Evolutionary conservation across 1,140 invertebrate species (phyloP), one percentile per base, ranked within the genome.

Genomic region (Diachasmimorpha longicaudata): DNA sequence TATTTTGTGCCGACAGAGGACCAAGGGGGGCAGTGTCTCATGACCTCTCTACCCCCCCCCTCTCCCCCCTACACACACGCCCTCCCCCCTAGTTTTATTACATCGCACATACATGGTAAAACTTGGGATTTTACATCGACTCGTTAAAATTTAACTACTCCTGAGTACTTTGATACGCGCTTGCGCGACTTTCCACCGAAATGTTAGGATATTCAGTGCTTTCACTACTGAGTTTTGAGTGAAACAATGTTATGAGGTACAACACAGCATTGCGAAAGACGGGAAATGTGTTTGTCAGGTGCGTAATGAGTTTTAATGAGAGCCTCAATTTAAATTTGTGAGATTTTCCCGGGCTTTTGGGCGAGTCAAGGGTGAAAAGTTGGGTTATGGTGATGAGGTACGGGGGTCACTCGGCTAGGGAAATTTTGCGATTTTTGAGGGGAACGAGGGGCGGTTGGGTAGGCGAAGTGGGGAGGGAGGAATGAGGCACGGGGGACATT

Each of bases 161-260:
- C 21, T 63, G 4, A 19, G 23, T 25, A 25, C 58, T 25, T 63
- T 63, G 31, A 31, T 31, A 13, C 21, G 58, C 58, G 58, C 58
- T 63, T 63, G 58, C 58, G 58, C 58, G 11, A 13, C 19, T 63
- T 31, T 63, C 23, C 58, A 63, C 58, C 23, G 19, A 55, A 55
- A 16, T 63, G 23, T 63, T 25, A 25, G 19, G 19, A 63, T 25
- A 52, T 25, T 31, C 21, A 25, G 58, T 63, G 58, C 58, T 63
- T 63, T 63, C 58, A 63, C 58, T 63, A 25, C 58, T 63, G 58
- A 25, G 58, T 63, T 63, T 63, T 63, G 58, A 63, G 58, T 63
- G 58, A 63, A 63, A 63, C 58, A 63, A 25, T 23, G 23, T 63
- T 63, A 63, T 63, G 23, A 31, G 21, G 8, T 63, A 25, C 58